phyloP scores from a whole-genome alignment of 2,113 vertebrate genomes.

The Urocynchramus pylzowi region DNA sequence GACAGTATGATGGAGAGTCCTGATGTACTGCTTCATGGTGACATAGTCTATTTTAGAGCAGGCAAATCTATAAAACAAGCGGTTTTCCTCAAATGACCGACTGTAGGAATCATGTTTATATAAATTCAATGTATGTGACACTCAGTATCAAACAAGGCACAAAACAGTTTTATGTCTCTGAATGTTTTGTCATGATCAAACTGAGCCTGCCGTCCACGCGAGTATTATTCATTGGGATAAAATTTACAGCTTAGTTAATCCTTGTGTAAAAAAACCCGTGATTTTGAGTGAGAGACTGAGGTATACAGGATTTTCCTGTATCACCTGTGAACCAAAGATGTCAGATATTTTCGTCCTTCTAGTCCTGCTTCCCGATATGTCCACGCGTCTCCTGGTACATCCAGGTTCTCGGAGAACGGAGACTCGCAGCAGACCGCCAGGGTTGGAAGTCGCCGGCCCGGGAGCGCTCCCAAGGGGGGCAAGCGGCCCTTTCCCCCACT shows the following conservation, averaged over 20 bases:
- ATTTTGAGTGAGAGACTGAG: neutral
- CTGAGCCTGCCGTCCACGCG: neutral
- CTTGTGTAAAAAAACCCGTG: neutral
- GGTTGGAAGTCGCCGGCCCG: accelerated
- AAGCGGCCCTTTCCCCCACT: neutral
- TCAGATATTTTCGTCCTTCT: neutral
- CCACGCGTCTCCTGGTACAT: neutral
- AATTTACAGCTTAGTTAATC: neutral
- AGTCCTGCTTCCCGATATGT: neutral
- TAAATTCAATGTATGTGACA: neutral
- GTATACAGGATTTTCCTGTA: neutral
- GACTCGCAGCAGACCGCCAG: neutral
- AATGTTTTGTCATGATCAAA: neutral
- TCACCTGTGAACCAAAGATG: neutral
- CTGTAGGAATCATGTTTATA: neutral
- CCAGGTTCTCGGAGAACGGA: too few relatives aligned
- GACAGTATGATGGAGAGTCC: accelerated
- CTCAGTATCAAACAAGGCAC: neutral
- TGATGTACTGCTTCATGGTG: neutral
- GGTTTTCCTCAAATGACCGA: neutral
- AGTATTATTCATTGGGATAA: neutral
- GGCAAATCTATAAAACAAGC: neutral
- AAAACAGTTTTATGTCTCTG: neutral
- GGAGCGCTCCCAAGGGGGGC: neutral
- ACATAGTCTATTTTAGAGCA: neutral